Evolutionary conservation across 35 echinoderm and acorn worm genomes (phyloP).

Genomic region (Stichopus chloronotus): DNA sequence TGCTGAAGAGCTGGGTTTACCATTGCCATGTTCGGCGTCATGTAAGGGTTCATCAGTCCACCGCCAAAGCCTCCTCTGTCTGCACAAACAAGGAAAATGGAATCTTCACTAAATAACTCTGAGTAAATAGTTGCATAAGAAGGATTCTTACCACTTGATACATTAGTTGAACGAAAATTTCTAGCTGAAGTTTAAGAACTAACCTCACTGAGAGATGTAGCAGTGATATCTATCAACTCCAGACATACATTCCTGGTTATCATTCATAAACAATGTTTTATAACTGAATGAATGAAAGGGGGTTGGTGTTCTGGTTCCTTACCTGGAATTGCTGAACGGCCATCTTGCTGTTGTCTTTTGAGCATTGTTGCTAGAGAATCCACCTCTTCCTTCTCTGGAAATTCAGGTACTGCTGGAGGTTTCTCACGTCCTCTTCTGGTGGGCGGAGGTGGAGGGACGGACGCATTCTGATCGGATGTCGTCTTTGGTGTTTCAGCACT

Average conservation of each 20-base stretch:
- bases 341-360: constrained; percentile 51
- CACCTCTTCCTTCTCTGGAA: constrained; percentile 54
- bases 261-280: no score
- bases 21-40: constrained; percentile 56
- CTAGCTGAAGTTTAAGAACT: not conserved
- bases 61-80: constrained; percentile 39
- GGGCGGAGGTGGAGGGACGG: not conserved
- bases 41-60: constrained; percentile 45
- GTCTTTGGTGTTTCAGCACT: not conserved
- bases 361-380: constrained; percentile 50
- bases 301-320: not conserved
- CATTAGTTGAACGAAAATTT: no score
- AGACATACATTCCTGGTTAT: not conserved
- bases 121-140: no score
- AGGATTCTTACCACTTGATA: no score
- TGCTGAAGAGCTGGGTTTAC: constrained; percentile 46
- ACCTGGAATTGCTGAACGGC: constrained; percentile 39
- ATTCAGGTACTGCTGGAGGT: constrained; percentile 43
- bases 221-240: not conserved
- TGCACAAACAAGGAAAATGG: not conserved
- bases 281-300: no score
- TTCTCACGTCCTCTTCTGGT: constrained; percentile 17
- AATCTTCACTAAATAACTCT: no score
- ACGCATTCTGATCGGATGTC: not conserved
- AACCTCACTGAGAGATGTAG: not conserved